Conservation (phyloP, 1,140 invertebrate genomes). For the Octopus sinensis region DNA sequence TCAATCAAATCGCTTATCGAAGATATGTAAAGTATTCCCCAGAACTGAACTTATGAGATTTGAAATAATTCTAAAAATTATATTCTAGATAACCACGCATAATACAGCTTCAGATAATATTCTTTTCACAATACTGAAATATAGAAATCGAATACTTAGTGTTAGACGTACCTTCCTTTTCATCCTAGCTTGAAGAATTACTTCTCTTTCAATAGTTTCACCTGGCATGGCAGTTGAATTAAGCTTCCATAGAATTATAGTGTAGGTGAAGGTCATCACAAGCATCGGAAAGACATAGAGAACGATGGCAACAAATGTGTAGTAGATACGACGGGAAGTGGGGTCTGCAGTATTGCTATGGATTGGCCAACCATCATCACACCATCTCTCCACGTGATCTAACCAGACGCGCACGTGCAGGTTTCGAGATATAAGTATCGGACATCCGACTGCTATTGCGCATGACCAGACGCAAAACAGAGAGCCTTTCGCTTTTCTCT, state of each 20-base stretch:
- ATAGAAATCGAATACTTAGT: no score
- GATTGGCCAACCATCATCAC: conserved; percentile 48
- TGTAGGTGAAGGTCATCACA: conserved; percentile 59
- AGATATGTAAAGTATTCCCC: no score
- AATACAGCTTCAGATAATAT: no score
- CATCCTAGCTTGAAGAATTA: conserved; percentile 34
- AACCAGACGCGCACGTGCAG: conserved; percentile 40
- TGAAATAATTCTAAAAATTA: no score
- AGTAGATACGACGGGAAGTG: conserved; percentile 46
- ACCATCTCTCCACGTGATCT: conserved; percentile 50
- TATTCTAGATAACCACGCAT: no score
- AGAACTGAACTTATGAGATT: no score
- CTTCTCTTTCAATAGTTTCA: conserved; percentile 34
- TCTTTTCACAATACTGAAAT: no score
- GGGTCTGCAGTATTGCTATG: conserved; percentile 28
- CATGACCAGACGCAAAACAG: conserved; percentile 57
- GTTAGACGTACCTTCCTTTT: conserved; percentile 38
- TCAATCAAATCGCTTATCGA: no score
- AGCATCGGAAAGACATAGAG: conserved; percentile 59
- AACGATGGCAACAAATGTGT: conserved; percentile 54
- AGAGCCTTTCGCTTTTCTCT: conserved; percentile 45
- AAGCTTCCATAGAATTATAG: conserved; percentile 55
- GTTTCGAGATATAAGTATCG: conserved; percentile 48
- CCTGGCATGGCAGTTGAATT: conserved; percentile 36
- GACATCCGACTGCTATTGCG: conserved; percentile 50